Evolutionary conservation across 2,797 vertebrate species (phyloP).

Genomic region (Anas capensis): DNA sequence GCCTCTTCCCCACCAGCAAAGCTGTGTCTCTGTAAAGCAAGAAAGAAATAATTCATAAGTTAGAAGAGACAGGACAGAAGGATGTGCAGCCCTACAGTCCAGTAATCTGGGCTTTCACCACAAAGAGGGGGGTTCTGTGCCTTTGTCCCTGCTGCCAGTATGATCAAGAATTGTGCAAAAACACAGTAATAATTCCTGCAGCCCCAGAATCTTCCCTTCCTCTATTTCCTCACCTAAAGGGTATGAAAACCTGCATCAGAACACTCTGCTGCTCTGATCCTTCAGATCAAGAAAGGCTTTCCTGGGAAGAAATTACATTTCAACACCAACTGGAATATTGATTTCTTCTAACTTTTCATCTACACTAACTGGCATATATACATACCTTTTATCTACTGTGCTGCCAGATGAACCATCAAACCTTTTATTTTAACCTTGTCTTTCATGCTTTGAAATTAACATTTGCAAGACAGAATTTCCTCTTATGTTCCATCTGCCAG

Average conservation of each 20-base stretch:
- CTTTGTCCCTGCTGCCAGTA: neutral
- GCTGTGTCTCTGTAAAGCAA: neutral
- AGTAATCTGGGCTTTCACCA: neutral
- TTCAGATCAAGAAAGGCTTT: neutral
- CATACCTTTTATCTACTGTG: neutral
- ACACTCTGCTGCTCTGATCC: neutral
- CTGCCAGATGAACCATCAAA: neutral
- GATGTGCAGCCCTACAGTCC: neutral
- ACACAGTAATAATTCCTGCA: neutral
- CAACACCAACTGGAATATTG: neutral
- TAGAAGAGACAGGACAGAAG: rapidly evolving
- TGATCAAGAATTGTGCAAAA: neutral
- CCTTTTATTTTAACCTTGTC: neutral
- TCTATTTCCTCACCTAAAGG: neutral
- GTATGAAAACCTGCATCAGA: neutral
- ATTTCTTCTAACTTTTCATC: neutral
- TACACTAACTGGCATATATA: neutral
- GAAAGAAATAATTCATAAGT: neutral
- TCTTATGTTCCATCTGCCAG: neutral
- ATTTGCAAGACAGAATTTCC: neutral
- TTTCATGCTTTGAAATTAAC: neutral
- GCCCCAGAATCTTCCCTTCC: neutral
- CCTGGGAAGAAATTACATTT: neutral
- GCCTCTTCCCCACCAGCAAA: neutral
- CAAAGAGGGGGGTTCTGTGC: rapidly evolving